Percentiles rank a stretch among this genome's conserved stretches.
Conservation (phyloP, 2,113 vertebrate genomes). For the Neogale vison region DNA sequence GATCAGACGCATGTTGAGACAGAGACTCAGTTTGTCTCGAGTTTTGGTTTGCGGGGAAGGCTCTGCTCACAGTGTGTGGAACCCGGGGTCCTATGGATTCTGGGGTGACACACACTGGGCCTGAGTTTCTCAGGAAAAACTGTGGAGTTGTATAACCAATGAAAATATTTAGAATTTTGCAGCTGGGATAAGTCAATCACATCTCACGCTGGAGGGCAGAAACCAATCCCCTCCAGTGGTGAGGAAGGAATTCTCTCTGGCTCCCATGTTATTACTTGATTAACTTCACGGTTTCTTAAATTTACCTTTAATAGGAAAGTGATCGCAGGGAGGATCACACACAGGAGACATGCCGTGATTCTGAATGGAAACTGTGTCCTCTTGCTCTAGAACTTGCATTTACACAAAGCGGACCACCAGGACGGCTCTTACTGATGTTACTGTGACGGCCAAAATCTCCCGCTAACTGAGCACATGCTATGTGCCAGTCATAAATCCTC, state of each 20-base stretch:
- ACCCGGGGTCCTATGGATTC: background rate
- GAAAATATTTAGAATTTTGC: slow-evolving; percentile 59
- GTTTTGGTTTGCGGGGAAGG: background rate
- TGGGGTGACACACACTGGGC: background rate
- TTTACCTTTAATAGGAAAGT: slow-evolving; percentile 3
- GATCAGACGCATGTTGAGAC: background rate
- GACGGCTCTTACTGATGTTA: background rate
- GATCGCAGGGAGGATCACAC: background rate
- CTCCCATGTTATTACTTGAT: background rate
- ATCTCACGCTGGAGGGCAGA: slow-evolving; percentile 52
- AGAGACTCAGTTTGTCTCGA: background rate
- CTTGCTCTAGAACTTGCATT: background rate
- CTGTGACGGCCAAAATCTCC: background rate
- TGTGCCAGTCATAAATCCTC: background rate
- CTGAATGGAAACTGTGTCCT: background rate
- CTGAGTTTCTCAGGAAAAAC: background rate
- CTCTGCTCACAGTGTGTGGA: background rate
- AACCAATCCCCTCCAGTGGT: background rate
- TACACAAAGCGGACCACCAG: background rate
- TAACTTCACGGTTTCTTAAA: slow-evolving; percentile 10
- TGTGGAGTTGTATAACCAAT: slow-evolving; percentile 32
- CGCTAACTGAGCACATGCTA: background rate
- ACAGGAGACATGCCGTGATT: background rate
- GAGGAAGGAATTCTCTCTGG: slow-evolving; percentile 45
- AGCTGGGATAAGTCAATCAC: slow-evolving; percentile 24